Percentiles rank a stretch among this genome's conserved stretches.
phyloP scores from a whole-genome alignment of 2,797 vertebrate genomes.

The Crax fasciolata region DNA sequence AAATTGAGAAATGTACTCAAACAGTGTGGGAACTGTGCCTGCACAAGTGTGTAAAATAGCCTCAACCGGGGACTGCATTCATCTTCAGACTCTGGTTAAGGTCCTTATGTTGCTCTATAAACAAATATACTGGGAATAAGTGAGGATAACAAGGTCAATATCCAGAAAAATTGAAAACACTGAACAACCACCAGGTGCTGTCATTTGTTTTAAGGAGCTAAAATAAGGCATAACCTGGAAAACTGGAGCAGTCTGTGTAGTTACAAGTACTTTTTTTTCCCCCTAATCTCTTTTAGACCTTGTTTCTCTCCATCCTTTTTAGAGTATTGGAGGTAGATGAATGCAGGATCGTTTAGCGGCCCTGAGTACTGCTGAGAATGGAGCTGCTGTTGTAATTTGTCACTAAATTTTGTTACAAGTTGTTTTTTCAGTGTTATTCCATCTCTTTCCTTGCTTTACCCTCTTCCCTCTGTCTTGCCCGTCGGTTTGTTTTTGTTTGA shows the following conservation, averaged over 20 bases:
- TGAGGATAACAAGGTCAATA: constrained; percentile 6
- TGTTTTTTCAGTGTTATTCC: not conserved
- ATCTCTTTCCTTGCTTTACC: not conserved
- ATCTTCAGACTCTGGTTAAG: not conserved
- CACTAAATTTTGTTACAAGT: not conserved
- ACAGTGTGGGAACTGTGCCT: not conserved
- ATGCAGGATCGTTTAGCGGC: not conserved
- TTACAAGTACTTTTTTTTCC: not conserved
- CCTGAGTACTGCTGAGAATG: not conserved
- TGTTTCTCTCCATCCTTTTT: not conserved
- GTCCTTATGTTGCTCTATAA: not conserved
- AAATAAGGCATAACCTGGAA: constrained; percentile 1
- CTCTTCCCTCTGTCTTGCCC: not conserved
- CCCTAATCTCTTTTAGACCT: not conserved
- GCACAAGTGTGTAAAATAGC: not conserved
- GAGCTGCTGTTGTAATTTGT: not conserved
- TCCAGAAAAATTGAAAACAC: constrained; percentile 16
- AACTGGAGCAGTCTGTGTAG: not conserved
- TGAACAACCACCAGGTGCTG: not conserved
- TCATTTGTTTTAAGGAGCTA: constrained; percentile 13
- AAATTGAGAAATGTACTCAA: not conserved
- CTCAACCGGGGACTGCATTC: not conserved
- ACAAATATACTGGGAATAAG: not conserved
- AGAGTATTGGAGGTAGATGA: not conserved
- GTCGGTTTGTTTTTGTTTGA: not conserved